These are phyloP conservation scores for Pelecanoides urinatrix DNA, from an alignment of 2,113 vertebrate species.

Conservation along the genomic window DNA sequence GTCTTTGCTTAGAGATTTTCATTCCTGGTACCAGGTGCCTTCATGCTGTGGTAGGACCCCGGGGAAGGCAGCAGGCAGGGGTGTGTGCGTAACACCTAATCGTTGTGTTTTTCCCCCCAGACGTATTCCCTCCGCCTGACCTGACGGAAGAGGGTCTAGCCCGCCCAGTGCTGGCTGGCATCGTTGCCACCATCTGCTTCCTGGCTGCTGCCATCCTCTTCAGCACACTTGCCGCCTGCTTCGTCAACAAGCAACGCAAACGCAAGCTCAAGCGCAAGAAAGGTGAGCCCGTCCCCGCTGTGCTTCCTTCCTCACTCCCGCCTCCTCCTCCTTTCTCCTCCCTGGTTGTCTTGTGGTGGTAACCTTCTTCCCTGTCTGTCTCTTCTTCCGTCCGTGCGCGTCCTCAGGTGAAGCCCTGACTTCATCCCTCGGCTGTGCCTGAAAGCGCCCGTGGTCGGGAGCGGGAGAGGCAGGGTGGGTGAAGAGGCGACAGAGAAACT, in stretches of 20 bases:
- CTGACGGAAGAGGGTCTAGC: constrained; percentile 93
- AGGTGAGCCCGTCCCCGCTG: constrained; percentile 71
- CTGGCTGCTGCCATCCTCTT: constrained; percentile 96
- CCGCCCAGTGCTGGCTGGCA: constrained; percentile 93
- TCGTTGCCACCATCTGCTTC: constrained; percentile 98
- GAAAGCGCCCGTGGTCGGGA: constrained; percentile 43
- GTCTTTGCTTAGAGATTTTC: neutral
- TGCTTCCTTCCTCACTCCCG: neutral
- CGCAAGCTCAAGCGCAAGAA: constrained; percentile 97
- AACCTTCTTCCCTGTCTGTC: constrained; percentile 61
- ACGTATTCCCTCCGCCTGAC: constrained; percentile 93
- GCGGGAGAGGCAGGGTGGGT: constrained; percentile 64
- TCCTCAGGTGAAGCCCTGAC: constrained; percentile 48
- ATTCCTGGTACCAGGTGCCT: neutral
- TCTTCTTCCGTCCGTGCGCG: constrained; percentile 42
- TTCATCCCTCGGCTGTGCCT: constrained; percentile 44
- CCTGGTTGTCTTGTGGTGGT: neutral
- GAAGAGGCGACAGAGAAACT: constrained; percentile 48
- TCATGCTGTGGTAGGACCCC: neutral
- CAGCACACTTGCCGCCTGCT: constrained; percentile 96
- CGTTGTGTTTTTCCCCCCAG: constrained; percentile 56
- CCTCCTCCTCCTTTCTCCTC: neutral
- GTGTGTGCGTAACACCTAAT: neutral
- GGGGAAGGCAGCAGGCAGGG: neutral
- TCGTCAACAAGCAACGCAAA: constrained; percentile 97